Conservation (phyloP, 2,797 vertebrate genomes). For the Tangara arthus region DNA sequence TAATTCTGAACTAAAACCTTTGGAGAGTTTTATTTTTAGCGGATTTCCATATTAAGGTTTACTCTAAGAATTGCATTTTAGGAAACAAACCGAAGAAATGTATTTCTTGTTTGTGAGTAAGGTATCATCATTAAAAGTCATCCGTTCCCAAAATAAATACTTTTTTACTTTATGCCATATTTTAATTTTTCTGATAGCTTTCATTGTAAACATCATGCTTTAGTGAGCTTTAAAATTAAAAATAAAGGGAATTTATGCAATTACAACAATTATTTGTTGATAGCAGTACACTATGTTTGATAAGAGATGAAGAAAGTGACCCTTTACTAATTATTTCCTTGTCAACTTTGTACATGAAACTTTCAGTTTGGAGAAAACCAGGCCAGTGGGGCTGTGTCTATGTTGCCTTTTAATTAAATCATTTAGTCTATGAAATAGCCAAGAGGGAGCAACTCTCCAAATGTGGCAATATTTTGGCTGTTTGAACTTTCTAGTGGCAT, state of each 20-base stretch:
- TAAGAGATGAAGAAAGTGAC: slow-evolving; percentile 61
- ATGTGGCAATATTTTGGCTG: not conserved
- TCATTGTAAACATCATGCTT: slow-evolving; percentile 27
- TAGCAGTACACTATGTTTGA: not conserved
- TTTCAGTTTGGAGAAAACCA: slow-evolving; percentile 46
- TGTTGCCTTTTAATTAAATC: slow-evolving; percentile 40
- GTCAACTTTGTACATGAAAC: slow-evolving; percentile 43
- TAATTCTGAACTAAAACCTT: slow-evolving; percentile 16
- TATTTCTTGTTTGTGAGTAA: not conserved
- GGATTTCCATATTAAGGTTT: not conserved
- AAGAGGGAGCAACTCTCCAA: slow-evolving; percentile 20
- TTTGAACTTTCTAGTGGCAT: not conserved
- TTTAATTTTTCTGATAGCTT: not conserved
- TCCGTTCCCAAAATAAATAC: not conserved
- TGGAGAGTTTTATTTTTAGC: slow-evolving; percentile 4
- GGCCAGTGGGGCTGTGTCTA: not conserved
- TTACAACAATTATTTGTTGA: slow-evolving; percentile 60
- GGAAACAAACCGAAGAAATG: not conserved
- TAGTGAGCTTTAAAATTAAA: not conserved
- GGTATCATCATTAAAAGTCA: not conserved
- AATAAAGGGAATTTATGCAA: slow-evolving; percentile 26
- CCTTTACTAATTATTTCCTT: slow-evolving; percentile 56
- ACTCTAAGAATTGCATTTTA: not conserved
- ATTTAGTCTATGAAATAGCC: slow-evolving; percentile 47
- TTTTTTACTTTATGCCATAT: not conserved